A percentile compares a stretch with the other conserved stretches of the same genome.
Evolutionary conservation across 1,140 invertebrate genomes (phyloP).

Genomic region (Caenorhabditis tropicalis): DNA sequence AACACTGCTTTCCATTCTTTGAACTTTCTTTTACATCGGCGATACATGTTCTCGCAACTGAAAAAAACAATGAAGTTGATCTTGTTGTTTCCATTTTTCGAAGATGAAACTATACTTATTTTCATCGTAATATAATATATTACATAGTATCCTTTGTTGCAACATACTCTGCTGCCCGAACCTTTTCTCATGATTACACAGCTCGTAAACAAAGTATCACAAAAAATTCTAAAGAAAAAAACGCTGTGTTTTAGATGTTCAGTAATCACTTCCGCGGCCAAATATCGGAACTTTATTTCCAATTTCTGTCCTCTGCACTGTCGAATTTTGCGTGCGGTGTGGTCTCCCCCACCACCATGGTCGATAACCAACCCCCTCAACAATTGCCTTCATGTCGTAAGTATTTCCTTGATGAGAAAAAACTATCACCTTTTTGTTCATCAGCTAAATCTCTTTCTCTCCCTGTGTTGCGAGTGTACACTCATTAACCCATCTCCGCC

Average conservation of each 20-base stretch:
- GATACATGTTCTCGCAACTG: too few species aligned
- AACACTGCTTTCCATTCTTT: too few species aligned
- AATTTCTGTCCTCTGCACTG: slow-evolving; percentile 18
- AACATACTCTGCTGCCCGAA: background rate
- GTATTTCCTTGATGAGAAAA: slow-evolving; percentile 41
- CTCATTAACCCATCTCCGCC: slow-evolving; percentile 42
- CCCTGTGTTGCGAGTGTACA: slow-evolving; percentile 31
- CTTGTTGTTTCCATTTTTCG: too few species aligned
- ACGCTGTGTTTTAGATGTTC: background rate
- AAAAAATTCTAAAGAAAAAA: background rate
- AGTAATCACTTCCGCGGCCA: background rate
- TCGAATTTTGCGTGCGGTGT: background rate
- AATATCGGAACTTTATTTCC: slow-evolving; percentile 22
- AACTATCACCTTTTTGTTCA: slow-evolving; percentile 27
- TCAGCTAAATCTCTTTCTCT: slow-evolving; percentile 19
- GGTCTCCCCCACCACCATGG: background rate
- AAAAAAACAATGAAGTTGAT: too few species aligned
- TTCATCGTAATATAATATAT: background rate
- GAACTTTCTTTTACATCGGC: too few species aligned
- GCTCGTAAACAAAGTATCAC: background rate
- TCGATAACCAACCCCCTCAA: background rate
- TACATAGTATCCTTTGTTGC: background rate
- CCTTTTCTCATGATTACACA: background rate
- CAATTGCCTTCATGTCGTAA: slow-evolving; percentile 31
- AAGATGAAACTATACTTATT: background rate